These are phyloP conservation scores for Xiphophorus couchianus DNA, from an alignment of 2,113 vertebrate species.

Conservation along the genomic window DNA sequence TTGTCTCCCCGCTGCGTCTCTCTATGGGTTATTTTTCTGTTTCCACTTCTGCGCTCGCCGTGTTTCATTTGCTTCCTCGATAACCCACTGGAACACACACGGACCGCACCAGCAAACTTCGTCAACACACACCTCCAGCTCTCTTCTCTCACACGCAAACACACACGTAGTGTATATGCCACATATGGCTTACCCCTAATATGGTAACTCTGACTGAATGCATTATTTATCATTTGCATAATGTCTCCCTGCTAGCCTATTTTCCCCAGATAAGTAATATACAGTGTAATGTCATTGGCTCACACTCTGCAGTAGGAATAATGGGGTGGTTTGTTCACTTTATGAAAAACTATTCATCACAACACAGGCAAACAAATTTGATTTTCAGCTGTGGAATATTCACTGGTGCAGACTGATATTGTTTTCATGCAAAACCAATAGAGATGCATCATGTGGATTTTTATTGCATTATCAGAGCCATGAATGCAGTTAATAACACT, in stretches of 20 bases:
- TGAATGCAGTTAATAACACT: conserved; percentile 59
- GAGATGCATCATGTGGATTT: conserved; percentile 60
- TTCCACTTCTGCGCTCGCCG: conserved; percentile 40
- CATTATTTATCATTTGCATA: conserved; percentile 77
- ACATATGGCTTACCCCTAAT: conserved; percentile 67
- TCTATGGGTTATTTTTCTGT: conserved; percentile 13
- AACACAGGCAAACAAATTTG: conserved; percentile 76
- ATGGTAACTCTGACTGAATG: conserved; percentile 67
- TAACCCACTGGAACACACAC: conserved; percentile 52
- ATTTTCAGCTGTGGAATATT: conserved; percentile 71
- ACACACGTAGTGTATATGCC: not conserved
- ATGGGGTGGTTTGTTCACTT: conserved; percentile 73
- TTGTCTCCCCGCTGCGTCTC: conserved; percentile 40
- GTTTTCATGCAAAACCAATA: conserved; percentile 76
- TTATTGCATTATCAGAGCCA: conserved; percentile 62
- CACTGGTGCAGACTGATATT: conserved; percentile 69
- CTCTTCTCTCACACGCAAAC: not conserved
- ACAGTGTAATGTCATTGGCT: conserved; percentile 69
- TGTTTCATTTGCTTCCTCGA: conserved; percentile 47
- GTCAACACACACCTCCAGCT: conserved; percentile 14
- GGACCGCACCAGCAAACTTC: conserved; percentile 53
- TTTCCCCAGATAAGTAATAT: conserved; percentile 77
- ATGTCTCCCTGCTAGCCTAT: conserved; percentile 74
- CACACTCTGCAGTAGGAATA: conserved; percentile 62
- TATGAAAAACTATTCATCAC: conserved; percentile 82